Evolutionary conservation across 1,140 invertebrate species (phyloP).

Genomic region (Nautilus pompilius): DNA sequence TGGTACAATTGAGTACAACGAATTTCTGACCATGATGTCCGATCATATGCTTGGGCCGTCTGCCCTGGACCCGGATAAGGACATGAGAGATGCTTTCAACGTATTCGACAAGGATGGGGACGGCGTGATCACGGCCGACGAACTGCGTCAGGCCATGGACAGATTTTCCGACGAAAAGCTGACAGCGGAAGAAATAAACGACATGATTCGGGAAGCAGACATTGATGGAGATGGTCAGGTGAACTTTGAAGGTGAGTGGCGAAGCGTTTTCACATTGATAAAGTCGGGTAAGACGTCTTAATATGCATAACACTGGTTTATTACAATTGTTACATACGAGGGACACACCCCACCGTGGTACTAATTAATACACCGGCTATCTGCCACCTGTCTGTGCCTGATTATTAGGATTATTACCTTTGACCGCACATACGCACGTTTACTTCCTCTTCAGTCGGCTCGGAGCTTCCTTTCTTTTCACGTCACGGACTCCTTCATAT

Average conservation of each 20-base stretch:
- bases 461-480: too few species aligned
- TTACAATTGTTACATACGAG: too few species aligned
- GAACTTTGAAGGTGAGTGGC: constrained; percentile 56
- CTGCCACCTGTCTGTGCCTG: too few species aligned
- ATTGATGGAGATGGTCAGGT: constrained; percentile 71
- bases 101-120: constrained; percentile 98
- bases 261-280: too few species aligned
- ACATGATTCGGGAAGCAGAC: constrained; percentile 90
- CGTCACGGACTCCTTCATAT: too few species aligned
- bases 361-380: too few species aligned
- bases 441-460: too few species aligned
- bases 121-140: constrained; percentile 62
- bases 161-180: constrained; percentile 81
- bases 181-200: constrained; percentile 84
- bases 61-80: constrained; percentile 97
- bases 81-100: constrained; percentile 96
- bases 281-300: too few species aligned
- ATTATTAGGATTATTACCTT: too few species aligned
- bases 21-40: constrained; percentile 87
- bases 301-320: too few species aligned
- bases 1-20: constrained; percentile 96
- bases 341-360: too few species aligned
- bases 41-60: constrained; percentile 96
- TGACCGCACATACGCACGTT: too few species aligned
- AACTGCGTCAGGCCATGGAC: constrained; percentile 72